phyloP scores from a whole-genome alignment of 2,797 vertebrate species.

The Epinephelus coioides region DNA sequence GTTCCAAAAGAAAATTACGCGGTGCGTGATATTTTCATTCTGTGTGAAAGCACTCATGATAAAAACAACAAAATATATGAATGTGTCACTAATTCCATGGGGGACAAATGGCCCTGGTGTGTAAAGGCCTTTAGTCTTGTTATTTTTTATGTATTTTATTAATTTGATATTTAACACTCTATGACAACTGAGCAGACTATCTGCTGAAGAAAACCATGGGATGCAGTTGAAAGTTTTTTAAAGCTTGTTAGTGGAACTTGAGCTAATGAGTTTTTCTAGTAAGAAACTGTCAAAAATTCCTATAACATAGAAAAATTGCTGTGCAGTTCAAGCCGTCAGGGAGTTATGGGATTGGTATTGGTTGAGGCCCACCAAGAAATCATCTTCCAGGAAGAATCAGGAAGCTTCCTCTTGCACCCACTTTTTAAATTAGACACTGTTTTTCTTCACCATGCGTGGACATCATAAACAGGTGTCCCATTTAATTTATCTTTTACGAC shows the following conservation, averaged over 20 bases:
- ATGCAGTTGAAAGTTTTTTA: too few relatives aligned
- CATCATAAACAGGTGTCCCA: slow-evolving; percentile 66
- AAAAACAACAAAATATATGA: too few relatives aligned
- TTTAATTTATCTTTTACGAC: slow-evolving; percentile 49
- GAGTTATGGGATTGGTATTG: neutral
- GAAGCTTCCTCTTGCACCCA: slow-evolving; percentile 15
- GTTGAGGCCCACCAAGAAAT: neutral
- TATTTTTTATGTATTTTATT: too few relatives aligned
- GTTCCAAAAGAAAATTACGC: too few relatives aligned
- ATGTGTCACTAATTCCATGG: too few relatives aligned
- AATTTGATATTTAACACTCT: too few relatives aligned
- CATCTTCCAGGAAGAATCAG: slow-evolving; percentile 10
- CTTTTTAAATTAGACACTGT: slow-evolving; percentile 36
- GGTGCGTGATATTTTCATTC: too few relatives aligned
- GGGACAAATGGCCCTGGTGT: too few relatives aligned
- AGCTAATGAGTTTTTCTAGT: neutral
- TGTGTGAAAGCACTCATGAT: too few relatives aligned
- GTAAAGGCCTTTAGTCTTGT: too few relatives aligned
- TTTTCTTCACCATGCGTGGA: slow-evolving; percentile 34
- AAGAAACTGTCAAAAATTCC: neutral
- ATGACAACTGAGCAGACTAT: too few relatives aligned
- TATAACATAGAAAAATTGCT: neutral
- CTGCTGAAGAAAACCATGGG: neutral
- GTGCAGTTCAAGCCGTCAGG: neutral
- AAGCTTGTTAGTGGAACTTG: neutral